Percentiles rank a stretch among this genome's conserved stretches.
phyloP scores from a whole-genome alignment of 2,888 invertebrate genomes.

The Sarcophaga rosellei region DNA sequence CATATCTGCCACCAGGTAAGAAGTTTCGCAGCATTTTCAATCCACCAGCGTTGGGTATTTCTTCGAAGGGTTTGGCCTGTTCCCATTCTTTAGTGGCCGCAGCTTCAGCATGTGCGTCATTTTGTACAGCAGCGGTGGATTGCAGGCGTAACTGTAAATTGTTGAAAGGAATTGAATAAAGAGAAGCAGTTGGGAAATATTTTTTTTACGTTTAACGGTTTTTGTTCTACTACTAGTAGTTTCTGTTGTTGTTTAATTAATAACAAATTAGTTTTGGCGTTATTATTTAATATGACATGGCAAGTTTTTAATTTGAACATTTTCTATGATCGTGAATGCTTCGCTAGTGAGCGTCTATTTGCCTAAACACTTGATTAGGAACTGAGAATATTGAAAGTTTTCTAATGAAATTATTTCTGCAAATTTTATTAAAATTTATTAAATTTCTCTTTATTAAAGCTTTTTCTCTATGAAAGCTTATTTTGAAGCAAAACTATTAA shows the following conservation, averaged over 20 bases:
- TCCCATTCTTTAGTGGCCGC: constrained; percentile 71
- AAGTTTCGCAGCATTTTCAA: constrained; percentile 67
- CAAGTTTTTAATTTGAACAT: constrained; percentile 49
- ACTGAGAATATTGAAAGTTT: no score
- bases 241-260: neutral
- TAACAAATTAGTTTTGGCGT: neutral
- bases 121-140: neutral
- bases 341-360: neutral
- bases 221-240: neutral
- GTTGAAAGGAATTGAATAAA: no score
- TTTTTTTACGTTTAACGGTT: neutral
- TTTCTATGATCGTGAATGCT: neutral
- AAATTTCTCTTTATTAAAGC: no score
- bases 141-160: constrained; percentile 12
- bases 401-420: no score
- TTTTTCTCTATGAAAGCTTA: no score
- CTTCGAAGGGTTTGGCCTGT: constrained; percentile 72
- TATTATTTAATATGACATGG: neutral
- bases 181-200: neutral
- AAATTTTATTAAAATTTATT: no score
- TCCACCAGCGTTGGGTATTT: constrained; percentile 71
- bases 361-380: constrained; percentile 1
- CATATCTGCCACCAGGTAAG: constrained; percentile 76
- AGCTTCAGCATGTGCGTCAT: neutral
- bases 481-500: no score